These are phyloP conservation scores for Teleiodes luculella DNA, from an alignment of 2,888 invertebrate genomes.

Conservation along the genomic window DNA sequence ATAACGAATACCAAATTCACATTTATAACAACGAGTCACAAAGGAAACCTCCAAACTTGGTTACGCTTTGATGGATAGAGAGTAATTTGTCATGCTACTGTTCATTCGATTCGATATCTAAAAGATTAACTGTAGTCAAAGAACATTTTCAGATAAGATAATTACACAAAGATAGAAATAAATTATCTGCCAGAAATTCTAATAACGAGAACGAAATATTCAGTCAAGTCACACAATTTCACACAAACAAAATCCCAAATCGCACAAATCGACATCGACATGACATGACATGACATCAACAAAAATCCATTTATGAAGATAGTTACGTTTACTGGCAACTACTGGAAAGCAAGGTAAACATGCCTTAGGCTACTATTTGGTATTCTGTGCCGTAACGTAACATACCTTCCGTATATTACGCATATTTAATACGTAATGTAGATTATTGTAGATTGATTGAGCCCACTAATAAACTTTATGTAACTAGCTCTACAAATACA, in stretches of 20 bases:
- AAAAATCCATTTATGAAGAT: background rate
- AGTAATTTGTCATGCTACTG: slow-evolving; percentile 44
- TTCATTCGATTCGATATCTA: slow-evolving; percentile 44
- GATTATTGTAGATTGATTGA: too few species aligned
- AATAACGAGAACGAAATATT: slow-evolving; percentile 31
- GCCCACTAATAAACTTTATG: too few species aligned
- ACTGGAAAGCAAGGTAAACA: too few species aligned
- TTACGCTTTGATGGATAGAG: slow-evolving; percentile 63
- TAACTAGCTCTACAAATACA: too few species aligned
- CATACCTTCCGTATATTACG: too few species aligned
- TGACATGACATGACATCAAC: background rate
- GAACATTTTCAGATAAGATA: slow-evolving; percentile 55
- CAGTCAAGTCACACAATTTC: too few species aligned
- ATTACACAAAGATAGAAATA: slow-evolving; percentile 28
- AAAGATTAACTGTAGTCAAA: slow-evolving; percentile 53
- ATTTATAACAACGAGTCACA: slow-evolving; percentile 24
- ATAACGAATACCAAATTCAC: slow-evolving; percentile 70
- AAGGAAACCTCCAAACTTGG: slow-evolving; percentile 39
- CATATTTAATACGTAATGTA: too few species aligned
- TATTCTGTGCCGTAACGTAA: too few species aligned
- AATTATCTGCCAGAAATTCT: slow-evolving; percentile 37
- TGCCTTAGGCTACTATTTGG: too few species aligned
- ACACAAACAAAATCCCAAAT: slow-evolving; percentile 14
- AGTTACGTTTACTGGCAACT: background rate
- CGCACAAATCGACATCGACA: slow-evolving; percentile 35